Evolutionary conservation across 2,797 vertebrate species (phyloP).

Genomic region (Zonotrichia albicollis): DNA sequence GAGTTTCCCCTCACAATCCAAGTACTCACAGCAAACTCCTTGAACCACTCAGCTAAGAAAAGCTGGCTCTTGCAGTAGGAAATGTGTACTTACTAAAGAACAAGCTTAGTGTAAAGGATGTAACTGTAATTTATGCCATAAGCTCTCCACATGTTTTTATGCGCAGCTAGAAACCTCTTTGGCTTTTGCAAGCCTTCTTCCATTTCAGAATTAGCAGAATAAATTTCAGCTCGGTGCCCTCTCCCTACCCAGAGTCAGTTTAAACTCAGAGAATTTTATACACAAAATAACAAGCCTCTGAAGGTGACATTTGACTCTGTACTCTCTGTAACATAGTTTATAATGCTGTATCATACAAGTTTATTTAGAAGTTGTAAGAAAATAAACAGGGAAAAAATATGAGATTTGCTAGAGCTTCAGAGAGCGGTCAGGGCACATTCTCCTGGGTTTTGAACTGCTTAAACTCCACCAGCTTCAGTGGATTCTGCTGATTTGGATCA

Average conservation of each 20-base stretch:
- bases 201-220: background rate
- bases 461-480: background rate
- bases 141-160: slow-evolving; percentile 11
- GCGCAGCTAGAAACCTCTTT: background rate
- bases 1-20: background rate
- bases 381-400: background rate
- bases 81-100: background rate
- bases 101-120: background rate
- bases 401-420: background rate
- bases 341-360: background rate
- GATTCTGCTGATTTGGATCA: slow-evolving; percentile 50
- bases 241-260: background rate
- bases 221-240: background rate
- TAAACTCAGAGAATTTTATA: background rate
- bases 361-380: background rate
- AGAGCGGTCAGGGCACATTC: background rate
- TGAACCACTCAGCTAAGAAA: background rate
- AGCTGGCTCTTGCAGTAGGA: background rate
- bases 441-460: background rate
- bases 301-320: background rate
- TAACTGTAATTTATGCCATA: slow-evolving; percentile 26
- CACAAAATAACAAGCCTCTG: background rate
- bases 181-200: slow-evolving; percentile 7
- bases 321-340: background rate
- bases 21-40: background rate